phyloP scores from a whole-genome alignment of 2,888 invertebrate genomes.

The Masnerella sp. region DNA sequence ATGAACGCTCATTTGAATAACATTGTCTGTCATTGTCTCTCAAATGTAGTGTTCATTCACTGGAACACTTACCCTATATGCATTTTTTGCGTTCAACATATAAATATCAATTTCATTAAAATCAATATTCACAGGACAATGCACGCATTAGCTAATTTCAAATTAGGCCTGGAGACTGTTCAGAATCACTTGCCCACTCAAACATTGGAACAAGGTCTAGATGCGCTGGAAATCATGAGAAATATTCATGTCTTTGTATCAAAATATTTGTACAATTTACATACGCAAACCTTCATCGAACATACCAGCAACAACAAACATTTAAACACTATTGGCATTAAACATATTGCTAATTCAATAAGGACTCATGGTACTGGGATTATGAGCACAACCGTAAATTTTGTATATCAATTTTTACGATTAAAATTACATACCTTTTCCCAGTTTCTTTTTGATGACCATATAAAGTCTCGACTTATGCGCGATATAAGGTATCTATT shows the following conservation, averaged over 20 bases:
- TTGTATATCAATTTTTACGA: conserved; percentile 94
- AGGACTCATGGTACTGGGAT: conserved; percentile 98
- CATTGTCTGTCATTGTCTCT: too few species aligned
- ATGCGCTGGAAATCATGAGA: conserved; percentile 97
- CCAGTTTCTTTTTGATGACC: conserved; percentile 98
- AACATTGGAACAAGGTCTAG: conserved; percentile 97
- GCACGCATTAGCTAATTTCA: conserved; percentile 93
- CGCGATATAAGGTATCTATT: conserved; percentile 83
- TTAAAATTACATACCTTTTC: conserved; percentile 96
- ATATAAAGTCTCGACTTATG: conserved; percentile 94
- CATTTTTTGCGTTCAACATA: too few species aligned
- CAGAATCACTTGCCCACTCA: conserved; percentile 97
- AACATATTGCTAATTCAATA: conserved; percentile 97
- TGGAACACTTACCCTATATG: too few species aligned
- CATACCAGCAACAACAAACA: conserved; percentile 94
- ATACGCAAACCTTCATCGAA: conserved; percentile 97
- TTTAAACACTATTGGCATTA: conserved; percentile 95
- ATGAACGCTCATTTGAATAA: too few species aligned
- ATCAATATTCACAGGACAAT: too few species aligned
- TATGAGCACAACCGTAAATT: conserved; percentile 95
- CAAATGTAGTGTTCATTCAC: too few species aligned
- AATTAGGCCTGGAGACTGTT: conserved; percentile 88
- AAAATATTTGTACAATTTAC: conserved; percentile 95
- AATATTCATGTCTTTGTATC: conserved; percentile 97
- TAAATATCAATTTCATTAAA: too few species aligned